These are phyloP conservation scores for Calephelis perditalis DNA, from an alignment of 2,888 invertebrate genomes.

Conservation along the genomic window DNA sequence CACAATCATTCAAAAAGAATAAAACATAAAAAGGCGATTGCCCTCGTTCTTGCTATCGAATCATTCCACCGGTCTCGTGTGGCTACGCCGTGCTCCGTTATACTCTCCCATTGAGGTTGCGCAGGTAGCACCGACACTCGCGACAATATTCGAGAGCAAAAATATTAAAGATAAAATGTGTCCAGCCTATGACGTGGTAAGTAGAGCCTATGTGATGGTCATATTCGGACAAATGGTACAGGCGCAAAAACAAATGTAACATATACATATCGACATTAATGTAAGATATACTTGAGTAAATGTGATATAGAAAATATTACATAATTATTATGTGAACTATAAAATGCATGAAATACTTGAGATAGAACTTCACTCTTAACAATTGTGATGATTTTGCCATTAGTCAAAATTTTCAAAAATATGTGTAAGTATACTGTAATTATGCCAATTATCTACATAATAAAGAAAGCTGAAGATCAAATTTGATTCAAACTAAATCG, in stretches of 20 bases:
- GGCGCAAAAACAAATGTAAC: slow-evolving; percentile 44
- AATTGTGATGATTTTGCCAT: slow-evolving; percentile 76
- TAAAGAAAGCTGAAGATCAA: slow-evolving; percentile 24
- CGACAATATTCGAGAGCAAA: slow-evolving; percentile 42
- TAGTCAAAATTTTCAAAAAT: slow-evolving; percentile 59
- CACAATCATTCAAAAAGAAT: slow-evolving; percentile 62
- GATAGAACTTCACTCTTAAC: slow-evolving; percentile 60
- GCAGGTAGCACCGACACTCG: too few relatives aligned
- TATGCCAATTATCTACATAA: slow-evolving; percentile 31
- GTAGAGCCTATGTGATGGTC: slow-evolving; percentile 41
- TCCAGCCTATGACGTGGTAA: slow-evolving; percentile 45
- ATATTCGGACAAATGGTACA: slow-evolving; percentile 43
- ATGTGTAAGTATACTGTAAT: slow-evolving; percentile 35
- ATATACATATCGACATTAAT: slow-evolving; percentile 39
- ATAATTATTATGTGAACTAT: slow-evolving; percentile 40
- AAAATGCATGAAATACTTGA: slow-evolving; percentile 46
- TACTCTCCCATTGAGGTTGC: too few relatives aligned
- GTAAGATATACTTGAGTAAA: slow-evolving; percentile 35
- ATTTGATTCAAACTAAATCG: slow-evolving; percentile 27
- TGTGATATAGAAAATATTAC: slow-evolving; percentile 42
- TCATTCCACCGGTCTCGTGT: slow-evolving; percentile 12
- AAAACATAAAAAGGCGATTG: slow-evolving; percentile 55
- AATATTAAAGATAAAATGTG: slow-evolving; percentile 38
- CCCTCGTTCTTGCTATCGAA: slow-evolving; percentile 43
- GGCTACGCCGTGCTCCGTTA: too few relatives aligned